A percentile compares a stretch with the other conserved stretches of the same genome.
Conservation (phyloP, 2,113 vertebrate genomes). For the Siniperca chuatsi region DNA sequence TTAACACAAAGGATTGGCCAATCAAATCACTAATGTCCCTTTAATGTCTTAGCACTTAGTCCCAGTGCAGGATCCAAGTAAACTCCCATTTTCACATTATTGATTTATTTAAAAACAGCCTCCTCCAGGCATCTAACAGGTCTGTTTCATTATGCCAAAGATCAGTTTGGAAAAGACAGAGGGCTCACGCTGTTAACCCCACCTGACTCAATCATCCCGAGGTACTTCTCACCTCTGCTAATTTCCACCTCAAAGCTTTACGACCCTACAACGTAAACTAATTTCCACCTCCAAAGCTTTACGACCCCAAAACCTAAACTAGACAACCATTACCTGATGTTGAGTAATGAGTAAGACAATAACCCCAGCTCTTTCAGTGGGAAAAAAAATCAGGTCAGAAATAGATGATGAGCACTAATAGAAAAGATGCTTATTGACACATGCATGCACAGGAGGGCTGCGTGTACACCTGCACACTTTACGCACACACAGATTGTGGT, state of each 20-base stretch:
- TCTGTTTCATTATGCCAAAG: slow-evolving; percentile 8
- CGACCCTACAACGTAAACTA: neutral
- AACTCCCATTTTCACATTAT: neutral
- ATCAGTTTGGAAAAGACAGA: neutral
- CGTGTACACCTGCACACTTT: neutral
- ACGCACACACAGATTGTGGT: neutral
- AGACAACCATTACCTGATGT: slow-evolving; percentile 15
- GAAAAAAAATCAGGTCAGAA: slow-evolving; percentile 3
- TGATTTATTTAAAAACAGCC: neutral
- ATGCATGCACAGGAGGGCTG: neutral
- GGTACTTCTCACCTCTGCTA: neutral
- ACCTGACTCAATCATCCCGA: neutral
- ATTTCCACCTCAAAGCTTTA: slow-evolving; percentile 36
- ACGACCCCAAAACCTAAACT: slow-evolving; percentile 14
- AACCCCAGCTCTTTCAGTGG: neutral
- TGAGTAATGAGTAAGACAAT: slow-evolving; percentile 30
- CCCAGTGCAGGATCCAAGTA: neutral
- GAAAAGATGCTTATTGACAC: neutral
- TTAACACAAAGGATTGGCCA: neutral
- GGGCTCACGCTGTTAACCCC: neutral
- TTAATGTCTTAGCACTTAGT: neutral
- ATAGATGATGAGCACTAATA: slow-evolving; percentile 9
- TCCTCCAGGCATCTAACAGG: neutral
- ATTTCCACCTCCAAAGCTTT: slow-evolving; percentile 33
- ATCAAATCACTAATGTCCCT: neutral